Evolutionary conservation across 2,113 vertebrate genomes (phyloP).

Genomic region (Atherinomorus stipes): DNA sequence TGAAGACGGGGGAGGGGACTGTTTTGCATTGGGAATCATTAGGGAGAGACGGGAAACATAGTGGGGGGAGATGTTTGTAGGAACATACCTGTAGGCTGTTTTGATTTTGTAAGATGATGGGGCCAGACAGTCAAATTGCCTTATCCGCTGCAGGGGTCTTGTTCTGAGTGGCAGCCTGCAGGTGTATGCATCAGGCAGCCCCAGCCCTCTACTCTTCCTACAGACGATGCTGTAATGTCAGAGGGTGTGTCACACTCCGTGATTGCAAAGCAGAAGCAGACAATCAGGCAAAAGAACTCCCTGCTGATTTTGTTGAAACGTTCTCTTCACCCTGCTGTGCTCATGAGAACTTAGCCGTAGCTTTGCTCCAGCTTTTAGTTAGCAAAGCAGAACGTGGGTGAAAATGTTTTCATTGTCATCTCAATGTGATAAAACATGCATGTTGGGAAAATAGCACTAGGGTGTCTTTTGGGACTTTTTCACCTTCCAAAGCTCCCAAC

Average conservation of each 20-base stretch:
- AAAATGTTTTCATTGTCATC: conserved; percentile 43
- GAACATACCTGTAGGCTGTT: conserved; percentile 52
- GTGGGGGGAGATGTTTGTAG: conserved; percentile 26
- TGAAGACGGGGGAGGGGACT: conserved; percentile 47
- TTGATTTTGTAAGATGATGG: conserved; percentile 62
- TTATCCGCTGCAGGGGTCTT: conserved; percentile 46
- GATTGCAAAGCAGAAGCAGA: conserved; percentile 58
- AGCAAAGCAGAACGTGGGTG: conserved; percentile 28
- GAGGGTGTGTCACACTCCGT: conserved; percentile 52
- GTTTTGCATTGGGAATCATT: conserved; percentile 54
- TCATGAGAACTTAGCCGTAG: conserved; percentile 30
- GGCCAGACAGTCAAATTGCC: conserved; percentile 50
- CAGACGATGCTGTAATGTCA: conserved; percentile 36
- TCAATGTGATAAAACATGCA: conserved; percentile 27
- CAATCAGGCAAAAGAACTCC: conserved; percentile 55
- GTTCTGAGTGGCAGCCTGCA: conserved; percentile 50
- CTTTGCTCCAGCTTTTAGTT: conserved; percentile 29
- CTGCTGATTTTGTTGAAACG: conserved; percentile 64
- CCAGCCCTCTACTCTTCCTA: conserved; percentile 20
- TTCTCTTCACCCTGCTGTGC: conserved; percentile 35
- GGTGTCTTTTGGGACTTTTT: conserved; percentile 1
- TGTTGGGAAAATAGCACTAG: conserved; percentile 14
- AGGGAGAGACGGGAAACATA: conserved; percentile 19
- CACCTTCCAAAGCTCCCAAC: conserved; percentile 21
- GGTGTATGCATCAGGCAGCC: conserved; percentile 30